Evolutionary conservation across 2,113 vertebrate genomes (phyloP).

Genomic region (Podarcis muralis): DNA sequence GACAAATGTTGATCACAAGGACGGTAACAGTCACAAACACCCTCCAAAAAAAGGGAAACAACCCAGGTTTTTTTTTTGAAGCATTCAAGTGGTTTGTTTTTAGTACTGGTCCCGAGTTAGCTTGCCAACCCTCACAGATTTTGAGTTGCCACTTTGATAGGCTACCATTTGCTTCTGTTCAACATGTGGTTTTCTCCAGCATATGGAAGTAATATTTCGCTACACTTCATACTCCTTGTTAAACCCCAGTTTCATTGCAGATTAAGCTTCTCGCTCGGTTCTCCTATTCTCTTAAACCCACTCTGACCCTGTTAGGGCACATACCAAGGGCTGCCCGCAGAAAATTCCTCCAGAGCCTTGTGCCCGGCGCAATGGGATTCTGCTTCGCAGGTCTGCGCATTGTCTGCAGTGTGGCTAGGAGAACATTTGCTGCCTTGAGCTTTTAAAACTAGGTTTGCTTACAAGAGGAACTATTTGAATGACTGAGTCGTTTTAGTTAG

Average conservation of each 20-base stretch:
- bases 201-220: slow-evolving; percentile 70
- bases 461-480: background rate
- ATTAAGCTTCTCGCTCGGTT: slow-evolving; percentile 49
- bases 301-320: slow-evolving; percentile 18
- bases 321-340: slow-evolving; percentile 36
- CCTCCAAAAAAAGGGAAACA: background rate
- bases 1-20: slow-evolving; percentile 37
- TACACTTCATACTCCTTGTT: slow-evolving; percentile 62
- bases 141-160: slow-evolving; percentile 62
- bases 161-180: slow-evolving; percentile 63
- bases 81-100: slow-evolving; percentile 59
- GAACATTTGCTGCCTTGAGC: background rate
- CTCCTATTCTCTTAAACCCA: slow-evolving; percentile 46
- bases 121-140: slow-evolving; percentile 69
- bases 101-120: slow-evolving; percentile 58
- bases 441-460: slow-evolving; percentile 9
- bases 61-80: slow-evolving; percentile 56
- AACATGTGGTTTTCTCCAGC: slow-evolving; percentile 67
- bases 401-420: background rate
- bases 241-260: slow-evolving; percentile 55
- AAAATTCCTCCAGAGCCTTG: slow-evolving; percentile 35
- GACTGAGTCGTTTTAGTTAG: background rate
- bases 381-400: slow-evolving; percentile 37
- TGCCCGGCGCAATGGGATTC: slow-evolving; percentile 30
- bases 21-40: slow-evolving; percentile 46